Base-by-base conservation (phyloP, 2,797 vertebrate species). In the Siniperca undulata region DNA sequence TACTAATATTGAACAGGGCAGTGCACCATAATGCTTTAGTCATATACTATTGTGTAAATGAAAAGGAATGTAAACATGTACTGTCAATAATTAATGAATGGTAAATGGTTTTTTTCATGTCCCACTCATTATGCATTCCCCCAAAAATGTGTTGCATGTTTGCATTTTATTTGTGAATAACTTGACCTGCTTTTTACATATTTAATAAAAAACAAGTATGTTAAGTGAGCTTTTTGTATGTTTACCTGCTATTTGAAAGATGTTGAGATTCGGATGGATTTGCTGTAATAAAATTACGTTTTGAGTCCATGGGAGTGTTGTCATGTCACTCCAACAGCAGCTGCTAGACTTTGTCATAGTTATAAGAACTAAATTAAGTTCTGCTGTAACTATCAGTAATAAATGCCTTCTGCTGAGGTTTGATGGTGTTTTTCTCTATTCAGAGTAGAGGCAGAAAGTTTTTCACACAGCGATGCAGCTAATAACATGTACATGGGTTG, bases 41-140 rank as follows among this genome's bases (percentile, higher is more conserved):
- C 97, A 95, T 96, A 97, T 97, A 97, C 96, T 96, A 97, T 97
- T 97, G 97, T 99, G 97, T 98, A 98, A 98, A 98, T 97, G 96
- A 98, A 97, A 96, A 98, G 97, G 98, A 99, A 99, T 99, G 98
- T 99, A 99, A 98, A 98, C 97, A 97, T 97, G 97, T 98, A 97
- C 96, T 98, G 98, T 99, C 97, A 97, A 96, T 95, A 96, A 94
- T 93, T 98, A 93, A 98, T 98, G 97, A 97, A 99, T 97, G 97
- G 97, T 97, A 96, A 96, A 97, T 95, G 93, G 93, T 93, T 91
- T 93, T 92, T 93, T 91, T 86, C 86, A 96, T 96, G 96, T 96
- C 95, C 94, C 95, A 94, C 94, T 97, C 97, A 93, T 97, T 97
- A 97, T 96, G 95, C 97, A 96, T 97, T 97, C 97, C 96, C 97